phyloP scores from a whole-genome alignment of 2,113 vertebrate genomes.

The Pitta sordida region DNA sequence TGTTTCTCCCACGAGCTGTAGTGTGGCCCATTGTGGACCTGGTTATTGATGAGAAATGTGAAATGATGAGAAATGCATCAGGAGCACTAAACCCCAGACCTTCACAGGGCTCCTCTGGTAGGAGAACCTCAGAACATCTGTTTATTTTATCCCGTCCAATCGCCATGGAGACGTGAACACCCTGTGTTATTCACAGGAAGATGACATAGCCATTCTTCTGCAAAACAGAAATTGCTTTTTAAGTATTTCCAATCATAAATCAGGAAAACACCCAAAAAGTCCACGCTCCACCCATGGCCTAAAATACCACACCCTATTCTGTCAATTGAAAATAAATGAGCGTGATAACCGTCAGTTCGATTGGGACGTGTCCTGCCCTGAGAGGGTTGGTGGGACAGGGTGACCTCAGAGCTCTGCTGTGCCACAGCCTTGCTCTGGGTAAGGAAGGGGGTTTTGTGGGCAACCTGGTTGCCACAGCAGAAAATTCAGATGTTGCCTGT shows the following conservation, averaged over 20 bases:
- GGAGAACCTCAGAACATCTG: constrained; percentile 29
- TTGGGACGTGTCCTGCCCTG: background rate
- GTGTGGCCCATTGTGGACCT: background rate
- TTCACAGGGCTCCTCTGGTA: background rate
- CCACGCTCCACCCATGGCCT: background rate
- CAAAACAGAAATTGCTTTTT: constrained; percentile 48
- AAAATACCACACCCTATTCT: constrained; percentile 20
- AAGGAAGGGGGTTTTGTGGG: background rate
- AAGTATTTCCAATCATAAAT: constrained; percentile 61
- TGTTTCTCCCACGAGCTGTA: background rate
- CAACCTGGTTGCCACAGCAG: background rate
- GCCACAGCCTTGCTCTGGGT: background rate
- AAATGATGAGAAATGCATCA: background rate
- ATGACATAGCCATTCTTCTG: constrained; percentile 64
- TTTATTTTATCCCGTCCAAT: constrained; percentile 49
- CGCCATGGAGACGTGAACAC: constrained; percentile 60
- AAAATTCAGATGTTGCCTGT: background rate
- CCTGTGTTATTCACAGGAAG: constrained; percentile 61
- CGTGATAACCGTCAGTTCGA: background rate
- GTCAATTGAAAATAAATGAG: background rate
- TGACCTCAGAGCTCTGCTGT: background rate
- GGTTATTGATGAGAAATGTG: background rate
- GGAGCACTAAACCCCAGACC: background rate
- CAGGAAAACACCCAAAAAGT: constrained; percentile 47
- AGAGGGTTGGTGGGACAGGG: background rate